phyloP scores from a whole-genome alignment of 2,113 vertebrate species.

The Aspiorhynchus laticeps region DNA sequence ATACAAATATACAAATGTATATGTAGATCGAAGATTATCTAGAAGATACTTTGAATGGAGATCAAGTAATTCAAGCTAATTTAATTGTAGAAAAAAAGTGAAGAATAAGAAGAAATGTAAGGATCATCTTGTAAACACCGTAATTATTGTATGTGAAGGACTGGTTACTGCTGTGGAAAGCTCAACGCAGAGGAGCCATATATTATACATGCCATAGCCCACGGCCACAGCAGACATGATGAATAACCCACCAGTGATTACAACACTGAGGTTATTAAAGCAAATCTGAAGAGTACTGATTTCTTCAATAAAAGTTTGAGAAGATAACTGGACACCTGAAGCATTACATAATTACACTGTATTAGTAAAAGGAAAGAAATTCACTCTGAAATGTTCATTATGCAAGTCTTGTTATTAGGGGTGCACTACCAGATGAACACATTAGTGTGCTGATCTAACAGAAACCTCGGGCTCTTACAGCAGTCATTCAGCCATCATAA shows the following conservation, averaged over 20 bases:
- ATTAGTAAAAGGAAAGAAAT: background rate
- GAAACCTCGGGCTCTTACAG: background rate
- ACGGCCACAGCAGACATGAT: slow-evolving; percentile 11
- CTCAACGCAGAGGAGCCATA: background rate
- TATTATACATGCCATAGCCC: slow-evolving; percentile 28
- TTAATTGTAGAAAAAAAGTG: background rate
- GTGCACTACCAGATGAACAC: background rate
- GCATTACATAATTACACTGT: background rate
- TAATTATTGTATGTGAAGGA: background rate
- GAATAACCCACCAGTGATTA: background rate
- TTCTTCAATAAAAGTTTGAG: background rate
- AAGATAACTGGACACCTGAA: background rate
- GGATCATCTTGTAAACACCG: background rate
- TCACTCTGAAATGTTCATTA: background rate
- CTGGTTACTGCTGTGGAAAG: background rate
- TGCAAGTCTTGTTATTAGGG: background rate
- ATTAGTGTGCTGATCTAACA: background rate
- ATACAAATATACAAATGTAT: no score
- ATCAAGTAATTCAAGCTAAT: background rate
- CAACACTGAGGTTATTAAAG: background rate
- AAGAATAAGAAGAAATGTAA: background rate
- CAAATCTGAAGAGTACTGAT: background rate
- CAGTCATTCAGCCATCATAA: background rate
- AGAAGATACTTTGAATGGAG: background rate
- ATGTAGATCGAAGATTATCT: background rate